Base-by-base conservation (phyloP, 2,113 vertebrate genomes). In the Plotosus lineatus region DNA sequence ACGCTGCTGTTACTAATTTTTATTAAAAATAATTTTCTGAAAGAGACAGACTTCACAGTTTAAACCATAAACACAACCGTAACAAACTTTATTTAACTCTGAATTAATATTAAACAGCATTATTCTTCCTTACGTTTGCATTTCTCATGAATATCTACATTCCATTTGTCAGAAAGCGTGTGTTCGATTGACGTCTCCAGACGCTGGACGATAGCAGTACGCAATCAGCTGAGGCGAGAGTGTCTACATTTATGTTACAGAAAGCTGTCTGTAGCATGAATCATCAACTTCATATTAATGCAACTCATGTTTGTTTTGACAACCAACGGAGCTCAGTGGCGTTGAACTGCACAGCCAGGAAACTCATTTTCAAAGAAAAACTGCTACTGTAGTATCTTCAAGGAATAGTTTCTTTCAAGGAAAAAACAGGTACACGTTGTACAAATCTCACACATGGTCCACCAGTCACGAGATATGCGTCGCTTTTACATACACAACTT, bases 291-390 rank as follows among this genome's bases (percentile, higher is more conserved):
- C 46, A 33, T 3, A 8, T 63, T 48, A 33, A 28, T 7, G 3
- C n/a, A 23, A 55, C 61, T 38, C 8, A 14, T 78, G 76, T 55
- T 78, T 68, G 77, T 21, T 14, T 78, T 55, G 61, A 48, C 4
- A 68, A 68, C 77, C 63, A 17, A 23, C 15, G 3, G 12, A 17
- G 21, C 48, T 0, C 31, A 42, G 46, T 42, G 3, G 8, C 21
- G 15, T 51, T 19, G 36, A 12, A 19, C 21, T 55, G 68, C 42
- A 1, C n/a, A 51, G 4, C 15, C 17, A 26, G 21, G 21, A n/a
- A 48, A 66, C 48, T 33, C 14, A 7, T 15, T 33, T 77, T 46
- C 7, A 48, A 9, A 77, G 56, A 63, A 9, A 3, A 40, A 50
- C 48, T 53, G 17, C 48, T 28, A n/a, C n/a, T n/a, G n/a, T n/a